Percentiles rank a stretch among this genome's conserved stretches.
phyloP scores from a whole-genome alignment of 2,113 vertebrate species.

The Thryonomys swinderianus region DNA sequence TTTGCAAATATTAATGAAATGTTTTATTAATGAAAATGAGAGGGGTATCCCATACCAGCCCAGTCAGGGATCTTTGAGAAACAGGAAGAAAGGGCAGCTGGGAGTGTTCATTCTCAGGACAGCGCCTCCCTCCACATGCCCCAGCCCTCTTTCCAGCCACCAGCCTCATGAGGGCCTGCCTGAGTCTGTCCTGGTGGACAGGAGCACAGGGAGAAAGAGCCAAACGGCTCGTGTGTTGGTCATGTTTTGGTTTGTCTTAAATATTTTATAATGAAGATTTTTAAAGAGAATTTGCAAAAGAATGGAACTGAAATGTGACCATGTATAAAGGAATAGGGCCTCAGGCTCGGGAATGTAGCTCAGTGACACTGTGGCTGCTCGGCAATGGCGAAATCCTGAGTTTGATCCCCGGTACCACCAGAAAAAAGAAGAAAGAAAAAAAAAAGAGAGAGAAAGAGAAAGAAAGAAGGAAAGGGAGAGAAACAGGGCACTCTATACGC shows the following conservation, averaged over 20 bases:
- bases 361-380: too few species aligned
- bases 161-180: background rate
- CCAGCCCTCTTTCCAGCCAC: background rate
- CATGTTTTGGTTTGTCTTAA: background rate
- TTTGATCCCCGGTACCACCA: too few species aligned
- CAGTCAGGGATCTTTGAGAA: background rate
- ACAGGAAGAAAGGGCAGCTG: background rate
- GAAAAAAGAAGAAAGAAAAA: fast-evolving
- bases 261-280: background rate
- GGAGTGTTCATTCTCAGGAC: too few species aligned
- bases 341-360: too few species aligned
- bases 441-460: background rate
- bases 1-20: background rate
- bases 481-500: too few species aligned
- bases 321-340: background rate
- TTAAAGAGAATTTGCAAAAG: background rate
- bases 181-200: background rate
- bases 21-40: background rate
- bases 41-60: background rate
- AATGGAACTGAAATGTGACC: background rate
- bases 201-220: background rate
- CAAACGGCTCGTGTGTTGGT: fast-evolving
- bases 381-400: too few species aligned
- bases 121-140: background rate
- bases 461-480: too few species aligned